Percentiles rank a stretch among this genome's conserved stretches.
Conservation (phyloP, 2,797 vertebrate genomes). For the Parambassis ranga region DNA sequence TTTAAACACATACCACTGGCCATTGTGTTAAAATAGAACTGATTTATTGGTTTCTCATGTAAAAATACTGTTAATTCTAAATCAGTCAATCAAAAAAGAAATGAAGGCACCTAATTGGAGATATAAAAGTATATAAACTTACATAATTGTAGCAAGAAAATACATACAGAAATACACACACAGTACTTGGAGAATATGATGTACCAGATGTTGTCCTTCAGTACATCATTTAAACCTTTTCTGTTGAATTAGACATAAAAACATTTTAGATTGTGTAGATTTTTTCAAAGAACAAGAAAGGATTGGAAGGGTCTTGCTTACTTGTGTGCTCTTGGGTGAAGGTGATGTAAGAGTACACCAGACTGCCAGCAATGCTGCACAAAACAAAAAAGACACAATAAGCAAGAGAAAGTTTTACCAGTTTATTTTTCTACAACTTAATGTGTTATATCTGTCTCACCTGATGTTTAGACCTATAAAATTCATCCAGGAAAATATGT, state of each 20-base stretch:
- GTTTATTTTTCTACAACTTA: too few relatives aligned
- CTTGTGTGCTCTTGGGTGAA: conserved; percentile 89
- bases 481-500: conserved; percentile 98
- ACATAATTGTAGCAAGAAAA: accelerated
- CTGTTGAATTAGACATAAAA: conserved; percentile 39
- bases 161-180: too few relatives aligned
- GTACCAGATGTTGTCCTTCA: not conserved
- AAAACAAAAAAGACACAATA: not conserved
- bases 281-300: too few relatives aligned
- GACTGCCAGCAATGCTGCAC: conserved; percentile 91
- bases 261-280: not conserved
- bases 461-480: conserved; percentile 97
- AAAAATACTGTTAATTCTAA: too few relatives aligned
- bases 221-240: conserved; percentile 38
- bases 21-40: not conserved
- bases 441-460: conserved; percentile 63
- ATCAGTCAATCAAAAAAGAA: too few relatives aligned
- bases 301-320: too few relatives aligned
- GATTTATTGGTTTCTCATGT: not conserved
- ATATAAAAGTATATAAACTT: too few relatives aligned
- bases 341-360: conserved; percentile 96
- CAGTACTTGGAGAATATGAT: too few relatives aligned
- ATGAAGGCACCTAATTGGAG: too few relatives aligned
- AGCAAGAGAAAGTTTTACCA: too few relatives aligned
- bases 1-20: too few relatives aligned